Conservation (phyloP, 2,888 invertebrate species). For the Tyria jacobaeae region DNA sequence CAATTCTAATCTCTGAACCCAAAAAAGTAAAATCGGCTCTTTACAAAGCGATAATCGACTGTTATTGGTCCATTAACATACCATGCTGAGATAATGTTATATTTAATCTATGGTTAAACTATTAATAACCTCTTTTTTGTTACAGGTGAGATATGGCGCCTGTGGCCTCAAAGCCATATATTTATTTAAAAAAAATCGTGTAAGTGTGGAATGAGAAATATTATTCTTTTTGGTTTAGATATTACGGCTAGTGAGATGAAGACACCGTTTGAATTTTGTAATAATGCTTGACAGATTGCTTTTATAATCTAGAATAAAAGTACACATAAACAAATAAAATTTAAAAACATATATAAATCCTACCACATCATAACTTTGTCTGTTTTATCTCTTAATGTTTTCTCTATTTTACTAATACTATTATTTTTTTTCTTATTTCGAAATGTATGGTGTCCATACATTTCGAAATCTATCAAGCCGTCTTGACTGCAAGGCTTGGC, state of each 20-base stretch:
- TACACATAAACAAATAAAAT: background rate
- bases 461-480: too few relatives aligned
- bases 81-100: conserved; percentile 43
- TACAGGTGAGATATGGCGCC: conserved; percentile 59
- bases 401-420: too few relatives aligned
- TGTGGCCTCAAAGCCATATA: conserved; percentile 39
- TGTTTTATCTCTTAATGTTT: too few relatives aligned
- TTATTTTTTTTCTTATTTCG: too few relatives aligned
- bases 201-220: background rate
- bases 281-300: background rate
- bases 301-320: background rate
- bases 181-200: conserved; percentile 16
- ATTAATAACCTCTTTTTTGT: conserved; percentile 53
- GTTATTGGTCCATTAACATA: conserved; percentile 40
- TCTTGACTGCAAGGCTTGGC: too few relatives aligned
- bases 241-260: background rate
- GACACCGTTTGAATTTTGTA: background rate
- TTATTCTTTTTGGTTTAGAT: background rate
- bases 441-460: too few relatives aligned
- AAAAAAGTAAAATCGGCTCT: conserved; percentile 27
- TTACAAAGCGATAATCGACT: conserved; percentile 22
- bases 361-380: too few relatives aligned
- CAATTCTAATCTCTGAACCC: conserved; percentile 6
- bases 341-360: too few relatives aligned
- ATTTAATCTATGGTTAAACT: conserved; percentile 37